phyloP scores from a whole-genome alignment of 2,113 vertebrate genomes.

The Sceloporus tristichus region DNA sequence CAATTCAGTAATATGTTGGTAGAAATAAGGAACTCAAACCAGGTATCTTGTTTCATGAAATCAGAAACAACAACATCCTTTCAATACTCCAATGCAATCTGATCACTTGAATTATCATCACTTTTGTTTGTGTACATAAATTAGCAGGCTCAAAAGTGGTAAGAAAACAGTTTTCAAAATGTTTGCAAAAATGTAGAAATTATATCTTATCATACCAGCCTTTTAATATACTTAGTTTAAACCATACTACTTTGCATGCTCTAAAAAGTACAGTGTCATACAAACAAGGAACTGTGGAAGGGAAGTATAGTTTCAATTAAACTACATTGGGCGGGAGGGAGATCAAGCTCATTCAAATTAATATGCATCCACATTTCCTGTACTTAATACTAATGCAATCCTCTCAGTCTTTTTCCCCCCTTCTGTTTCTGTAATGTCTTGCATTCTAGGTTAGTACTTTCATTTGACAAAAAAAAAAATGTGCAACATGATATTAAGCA shows the following conservation, averaged over 20 bases:
- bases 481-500: constrained; percentile 80
- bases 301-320: constrained; percentile 59
- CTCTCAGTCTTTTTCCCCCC: constrained; percentile 65
- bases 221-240: constrained; percentile 60
- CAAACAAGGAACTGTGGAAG: constrained; percentile 49
- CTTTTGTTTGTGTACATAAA: constrained; percentile 50
- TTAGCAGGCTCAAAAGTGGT: constrained; percentile 29
- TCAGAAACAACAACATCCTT: constrained; percentile 49
- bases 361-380: constrained; percentile 63
- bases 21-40: constrained; percentile 42
- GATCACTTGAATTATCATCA: constrained; percentile 45
- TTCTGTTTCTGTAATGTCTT: constrained; percentile 42
- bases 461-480: constrained; percentile 58
- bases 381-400: constrained; percentile 45
- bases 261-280: constrained; percentile 67
- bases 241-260: constrained; percentile 68
- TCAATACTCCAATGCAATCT: constrained; percentile 49
- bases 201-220: constrained; percentile 49
- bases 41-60: constrained; percentile 47
- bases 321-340: constrained; percentile 44
- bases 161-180: constrained; percentile 47
- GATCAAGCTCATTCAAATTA: constrained; percentile 72
- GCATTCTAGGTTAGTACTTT: constrained; percentile 72
- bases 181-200: constrained; percentile 56
- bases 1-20: constrained; percentile 49